Conservation (phyloP, 2,797 vertebrate genomes). For the Hapalemur alaotrensis region DNA sequence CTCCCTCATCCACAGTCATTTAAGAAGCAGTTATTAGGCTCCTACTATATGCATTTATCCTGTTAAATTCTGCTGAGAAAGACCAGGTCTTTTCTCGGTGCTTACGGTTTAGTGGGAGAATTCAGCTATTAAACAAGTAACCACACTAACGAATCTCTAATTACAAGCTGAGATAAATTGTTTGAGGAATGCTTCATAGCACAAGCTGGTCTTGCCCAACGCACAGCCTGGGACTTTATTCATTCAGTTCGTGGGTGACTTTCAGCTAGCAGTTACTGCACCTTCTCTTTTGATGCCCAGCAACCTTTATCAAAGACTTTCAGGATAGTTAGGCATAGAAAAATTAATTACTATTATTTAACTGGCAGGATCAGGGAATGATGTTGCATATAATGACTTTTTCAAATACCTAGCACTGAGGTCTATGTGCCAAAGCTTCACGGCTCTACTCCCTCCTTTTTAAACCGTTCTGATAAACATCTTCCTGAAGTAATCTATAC, state of each 20-base stretch:
- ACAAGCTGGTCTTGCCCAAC: background rate
- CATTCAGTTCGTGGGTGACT: background rate
- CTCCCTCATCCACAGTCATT: background rate
- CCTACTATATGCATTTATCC: background rate
- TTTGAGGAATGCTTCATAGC: background rate
- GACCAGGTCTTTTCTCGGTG: background rate
- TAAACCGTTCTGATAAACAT: background rate
- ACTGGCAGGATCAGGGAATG: background rate
- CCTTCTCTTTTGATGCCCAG: background rate
- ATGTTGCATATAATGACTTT: background rate
- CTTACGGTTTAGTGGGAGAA: background rate
- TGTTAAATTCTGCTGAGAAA: background rate
- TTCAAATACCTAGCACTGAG: background rate
- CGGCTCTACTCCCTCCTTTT: background rate
- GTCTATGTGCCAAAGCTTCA: background rate
- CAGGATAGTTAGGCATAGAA: background rate
- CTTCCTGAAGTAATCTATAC: background rate
- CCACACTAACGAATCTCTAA: background rate
- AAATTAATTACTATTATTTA: background rate
- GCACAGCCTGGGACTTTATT: background rate
- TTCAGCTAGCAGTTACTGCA: background rate
- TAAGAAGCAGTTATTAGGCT: background rate
- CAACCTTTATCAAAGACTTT: background rate
- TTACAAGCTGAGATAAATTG: background rate
- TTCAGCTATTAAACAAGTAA: background rate